phyloP scores from a whole-genome alignment of 2,888 invertebrate genomes.

The Leptinotarsa peninsularis region DNA sequence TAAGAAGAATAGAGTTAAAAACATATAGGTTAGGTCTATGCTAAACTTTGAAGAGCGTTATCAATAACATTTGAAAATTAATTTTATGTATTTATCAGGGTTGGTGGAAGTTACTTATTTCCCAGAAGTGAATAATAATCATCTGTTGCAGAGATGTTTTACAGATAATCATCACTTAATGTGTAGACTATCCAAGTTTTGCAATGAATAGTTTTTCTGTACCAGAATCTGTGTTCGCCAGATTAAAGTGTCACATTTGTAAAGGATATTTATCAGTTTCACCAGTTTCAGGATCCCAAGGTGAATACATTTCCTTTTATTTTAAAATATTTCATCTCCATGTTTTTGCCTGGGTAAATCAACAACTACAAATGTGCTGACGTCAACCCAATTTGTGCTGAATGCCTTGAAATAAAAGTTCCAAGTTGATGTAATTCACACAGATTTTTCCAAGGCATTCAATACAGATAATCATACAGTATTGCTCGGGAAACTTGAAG shows the following conservation, averaged over 20 bases:
- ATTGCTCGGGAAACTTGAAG: conserved; percentile 1
- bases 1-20: too few species aligned
- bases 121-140: too few species aligned
- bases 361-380: neutral
- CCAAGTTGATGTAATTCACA: neutral
- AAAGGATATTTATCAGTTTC: conserved; percentile 6
- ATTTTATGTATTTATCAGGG: too few species aligned
- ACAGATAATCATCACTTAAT: too few species aligned
- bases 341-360: neutral
- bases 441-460: neutral
- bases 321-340: too few species aligned
- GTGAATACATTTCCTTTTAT: neutral
- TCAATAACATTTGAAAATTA: too few species aligned
- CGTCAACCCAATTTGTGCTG: neutral
- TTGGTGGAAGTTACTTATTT: too few species aligned
- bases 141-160: too few species aligned
- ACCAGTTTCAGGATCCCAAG: conserved; percentile 6
- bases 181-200: neutral
- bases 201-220: conserved; percentile 1
- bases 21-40: too few species aligned
- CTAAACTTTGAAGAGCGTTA: too few species aligned
- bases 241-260: conserved; percentile 3
- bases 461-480: conserved; percentile 4
- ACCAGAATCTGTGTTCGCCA: conserved; percentile 12
- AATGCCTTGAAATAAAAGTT: neutral